Evolutionary conservation across 1,140 invertebrate genomes (phyloP), one percentile per base, ranked within the genome.

Genomic region (Caenorhabditis briggsae): DNA sequence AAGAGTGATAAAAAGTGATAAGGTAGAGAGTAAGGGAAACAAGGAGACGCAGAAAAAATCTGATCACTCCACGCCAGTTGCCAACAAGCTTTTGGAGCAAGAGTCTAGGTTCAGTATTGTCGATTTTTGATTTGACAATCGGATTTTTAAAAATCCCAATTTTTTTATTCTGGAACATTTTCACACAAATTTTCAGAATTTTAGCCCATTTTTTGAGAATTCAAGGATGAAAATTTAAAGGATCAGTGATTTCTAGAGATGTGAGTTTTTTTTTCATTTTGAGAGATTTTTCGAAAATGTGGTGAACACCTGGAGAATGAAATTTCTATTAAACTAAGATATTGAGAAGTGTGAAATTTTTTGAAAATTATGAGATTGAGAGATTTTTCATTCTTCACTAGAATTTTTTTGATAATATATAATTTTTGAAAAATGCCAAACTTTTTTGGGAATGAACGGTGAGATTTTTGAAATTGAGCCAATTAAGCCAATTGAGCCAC

Each of bases 61-160:
- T 46, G 64, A 70, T 70, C 64, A 70, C 16, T 70, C 41, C 41
- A 70, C 16, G 41, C 64, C 64, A 70, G 64, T 70, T 70, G 64
- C 23, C 12, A 20, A 64, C n/a, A 8, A 33, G 23, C 23, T 64
- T 23, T 11, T 33, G 7, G 61, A 33, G 20, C 61, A 64, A n/a
- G n/a, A n/a, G 8, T 25, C n/a, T 9, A 33, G 56, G 56, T n/a
- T 11, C 9, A 53, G 56, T 58, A 58, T 58, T n/a, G 56, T 7
- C 56, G n/a, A 58, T 58, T 58, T 64, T 18, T 33, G 5, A 25
- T 64, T 33, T n/a, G n/a, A n/a, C 8, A 46, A 5, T 0, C 16
- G 41, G 18, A n/a, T n/a, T n/a, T n/a, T n/a, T n/a, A n/a, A 46
- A 70, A 46, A 18, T 70, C 16, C 46, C 18, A 41, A 11, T 25